Conservation (phyloP, 2,888 invertebrate species). For the Drosophila prostipennis region DNA sequence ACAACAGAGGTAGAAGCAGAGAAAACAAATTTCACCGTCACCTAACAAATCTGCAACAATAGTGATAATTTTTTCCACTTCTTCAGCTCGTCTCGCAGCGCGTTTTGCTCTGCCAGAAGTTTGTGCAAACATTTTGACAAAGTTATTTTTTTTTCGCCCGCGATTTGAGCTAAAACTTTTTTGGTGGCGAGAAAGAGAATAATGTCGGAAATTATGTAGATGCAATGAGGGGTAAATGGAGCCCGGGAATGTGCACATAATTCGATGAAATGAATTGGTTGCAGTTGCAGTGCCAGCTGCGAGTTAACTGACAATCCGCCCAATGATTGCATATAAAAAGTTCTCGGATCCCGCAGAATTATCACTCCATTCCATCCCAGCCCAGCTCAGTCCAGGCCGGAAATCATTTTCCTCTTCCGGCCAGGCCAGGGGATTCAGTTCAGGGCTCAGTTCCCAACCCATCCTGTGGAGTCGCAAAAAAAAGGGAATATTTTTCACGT, state of each 20-base stretch:
- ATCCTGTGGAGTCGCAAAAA: slow-evolving; percentile 52
- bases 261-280: slow-evolving; percentile 44
- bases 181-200: slow-evolving; percentile 29
- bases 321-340: slow-evolving; percentile 67
- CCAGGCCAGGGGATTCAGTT: slow-evolving; percentile 47
- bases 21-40: slow-evolving; percentile 51
- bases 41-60: slow-evolving; percentile 68
- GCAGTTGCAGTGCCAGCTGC: slow-evolving; percentile 35
- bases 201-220: slow-evolving; percentile 62
- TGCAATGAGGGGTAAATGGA: slow-evolving; percentile 24
- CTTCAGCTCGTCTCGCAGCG: slow-evolving; percentile 23
- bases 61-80: slow-evolving; percentile 72
- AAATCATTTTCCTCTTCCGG: slow-evolving; percentile 43
- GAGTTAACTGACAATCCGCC: slow-evolving; percentile 44
- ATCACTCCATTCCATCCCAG: slow-evolving; percentile 27
- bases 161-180: slow-evolving; percentile 31
- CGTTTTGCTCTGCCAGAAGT: slow-evolving; percentile 40
- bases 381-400: slow-evolving; percentile 25
- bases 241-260: slow-evolving; percentile 18
- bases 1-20: slow-evolving; percentile 8
- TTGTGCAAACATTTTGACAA: slow-evolving; percentile 69
- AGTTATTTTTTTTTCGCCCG: slow-evolving; percentile 51
- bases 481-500: slow-evolving; percentile 44
- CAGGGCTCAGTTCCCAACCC: slow-evolving; percentile 62
- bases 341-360: slow-evolving; percentile 30